Base-by-base conservation (phyloP, 1,140 invertebrate genomes). In the Bombus difficillimus region DNA sequence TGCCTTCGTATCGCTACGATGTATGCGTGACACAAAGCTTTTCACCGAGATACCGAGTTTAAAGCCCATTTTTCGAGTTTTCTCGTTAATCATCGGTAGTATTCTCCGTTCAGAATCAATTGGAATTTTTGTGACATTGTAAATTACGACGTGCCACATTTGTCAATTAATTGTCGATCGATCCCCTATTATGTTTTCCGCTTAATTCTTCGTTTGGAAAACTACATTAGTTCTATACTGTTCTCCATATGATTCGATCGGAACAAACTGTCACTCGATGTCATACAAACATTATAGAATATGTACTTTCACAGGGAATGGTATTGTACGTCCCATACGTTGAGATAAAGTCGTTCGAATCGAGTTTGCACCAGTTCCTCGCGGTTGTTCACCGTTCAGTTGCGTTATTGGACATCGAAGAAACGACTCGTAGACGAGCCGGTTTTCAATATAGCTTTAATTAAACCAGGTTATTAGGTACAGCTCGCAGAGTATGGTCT, bases 351-450 rank as follows among this genome's bases (percentile, higher is more conserved):
- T 90, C 71, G 86, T 86, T 68, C 74, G 69, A 32, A 37, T 37
- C 66, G 86, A 92, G 91, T 92, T 92, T 92, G 90, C 85, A 73
- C 90, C 81, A 92, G 90, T 92, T 92, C 81, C 79, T 53, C 64
- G 71, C 43, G 71, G 64, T 47, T 71, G 78, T 90, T 87, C 72
- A 62, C 68, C 76, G 73, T 79, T 41, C 80, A 32, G 73, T 41
- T 22, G 53, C 59, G 86, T 92, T 92, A 92, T 92, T 92, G 88
- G 83, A 92, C 91, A 88, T 91, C 81, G 89, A 88, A 88, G 86
- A 78, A 72, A 90, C 47, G 80, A 74, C 78, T 39, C 34, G 57
- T 43, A 25, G 80, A 53, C 66, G 74, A 43, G 83, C 28, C n/a
- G n/a, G 41, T 76, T 85, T 88, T 81, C 77, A 90, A 89, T 62